Evolutionary conservation across 2,888 invertebrate genomes (phyloP).

Genomic region (Cheilosia vernalis): DNA sequence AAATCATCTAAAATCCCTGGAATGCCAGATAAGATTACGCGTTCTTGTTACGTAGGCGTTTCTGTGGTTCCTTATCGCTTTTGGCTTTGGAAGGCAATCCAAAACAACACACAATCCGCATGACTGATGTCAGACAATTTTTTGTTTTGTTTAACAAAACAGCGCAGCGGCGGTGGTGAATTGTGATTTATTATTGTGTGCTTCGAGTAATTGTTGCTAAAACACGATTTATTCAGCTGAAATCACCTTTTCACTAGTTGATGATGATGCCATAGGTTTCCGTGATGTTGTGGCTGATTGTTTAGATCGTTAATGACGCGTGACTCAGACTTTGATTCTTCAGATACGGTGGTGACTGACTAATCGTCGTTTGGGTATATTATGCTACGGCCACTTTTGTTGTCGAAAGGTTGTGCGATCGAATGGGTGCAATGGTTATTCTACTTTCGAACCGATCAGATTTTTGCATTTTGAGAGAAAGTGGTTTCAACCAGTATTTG

Average conservation of each 20-base stretch:
- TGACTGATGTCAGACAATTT: slow-evolving; percentile 56
- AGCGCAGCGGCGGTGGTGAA: neutral
- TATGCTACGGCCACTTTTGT: neutral
- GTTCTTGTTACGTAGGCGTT: slow-evolving; percentile 30
- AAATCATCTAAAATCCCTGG: slow-evolving; percentile 6
- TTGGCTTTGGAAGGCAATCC: neutral
- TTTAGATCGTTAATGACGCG: slow-evolving; percentile 61
- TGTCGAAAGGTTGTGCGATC: too few species aligned
- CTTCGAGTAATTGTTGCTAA: slow-evolving; percentile 30
- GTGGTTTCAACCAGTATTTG: neutral
- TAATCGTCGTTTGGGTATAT: slow-evolving; percentile 3
- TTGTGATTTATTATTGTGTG: slow-evolving; percentile 42
- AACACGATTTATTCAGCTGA: slow-evolving; percentile 36
- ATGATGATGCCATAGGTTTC: slow-evolving; percentile 17
- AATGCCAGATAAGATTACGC: slow-evolving; percentile 55
- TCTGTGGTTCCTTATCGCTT: slow-evolving; percentile 8
- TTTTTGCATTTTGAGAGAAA: neutral
- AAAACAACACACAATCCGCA: slow-evolving; percentile 4
- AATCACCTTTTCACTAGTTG: slow-evolving; percentile 23
- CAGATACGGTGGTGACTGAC: slow-evolving; percentile 45
- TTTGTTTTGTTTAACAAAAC: slow-evolving; percentile 49
- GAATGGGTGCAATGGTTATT: too few species aligned
- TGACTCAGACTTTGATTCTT: slow-evolving; percentile 39
- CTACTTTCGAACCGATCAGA: neutral
- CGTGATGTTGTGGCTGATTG: slow-evolving; percentile 34